Evolutionary conservation across 1,140 invertebrate genomes (phyloP), one percentile per base, ranked within the genome.

Genomic region (Apolygus lucorum): DNA sequence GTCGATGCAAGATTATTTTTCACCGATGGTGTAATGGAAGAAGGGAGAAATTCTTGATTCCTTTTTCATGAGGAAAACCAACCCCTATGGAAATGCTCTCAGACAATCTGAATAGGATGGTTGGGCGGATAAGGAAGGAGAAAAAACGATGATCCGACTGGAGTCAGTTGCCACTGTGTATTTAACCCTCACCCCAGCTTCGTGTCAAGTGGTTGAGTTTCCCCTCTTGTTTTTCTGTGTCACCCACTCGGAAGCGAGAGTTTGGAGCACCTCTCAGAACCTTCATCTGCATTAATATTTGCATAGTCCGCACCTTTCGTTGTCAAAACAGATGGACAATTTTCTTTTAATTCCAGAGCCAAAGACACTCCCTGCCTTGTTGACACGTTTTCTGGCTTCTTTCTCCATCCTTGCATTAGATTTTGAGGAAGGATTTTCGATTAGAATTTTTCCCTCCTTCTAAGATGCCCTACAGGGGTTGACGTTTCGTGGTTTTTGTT

Each of bases 321-420:
- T 68, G 66, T 68, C 66, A 68, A 68, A 68, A 68, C 66, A 68
- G 34, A 26, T 42, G 29, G 42, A 52, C 66, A 2, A 68, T 68
- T 68, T 68, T 68, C 66, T 68, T 68, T 68, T 68, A 68, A 68
- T 68, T 68, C 64, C 28, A 42, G 29, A 17, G 25, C n/a, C 29
- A n/a, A n/a, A n/a, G n/a, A n/a, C n/a, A n/a, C 28, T 34, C 28
- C 14, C 26, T 17, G 27, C 28, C 1, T 21, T 66, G 64, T 66
- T 66, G 26, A 66, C 64, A 66, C 64, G 26, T 11, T 49, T 42
- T 42, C 34, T 42, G 34, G 4, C 17, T 42, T 42, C 17, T 42
- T 42, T 42, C 34, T 17, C 34, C 4, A 42, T n/a, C n/a, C n/a
- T 24, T 26, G 27, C 27, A 52, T 68, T 68, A 68, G 66, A 68